Conservation (phyloP, 2,797 vertebrate genomes). For the Oophaga sylvatica region DNA sequence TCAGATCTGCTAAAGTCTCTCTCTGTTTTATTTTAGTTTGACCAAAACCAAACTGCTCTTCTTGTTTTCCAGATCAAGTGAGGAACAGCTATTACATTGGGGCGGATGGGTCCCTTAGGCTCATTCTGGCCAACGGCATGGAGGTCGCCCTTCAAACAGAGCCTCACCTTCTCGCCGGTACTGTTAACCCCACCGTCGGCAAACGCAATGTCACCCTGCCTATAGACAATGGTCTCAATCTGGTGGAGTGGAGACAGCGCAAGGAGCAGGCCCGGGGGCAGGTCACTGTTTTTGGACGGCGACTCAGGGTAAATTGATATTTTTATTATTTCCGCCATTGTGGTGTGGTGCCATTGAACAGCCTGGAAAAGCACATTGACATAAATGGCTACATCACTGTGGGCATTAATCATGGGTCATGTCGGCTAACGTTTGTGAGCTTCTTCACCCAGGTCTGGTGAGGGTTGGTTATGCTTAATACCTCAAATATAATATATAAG, state of each 20-base stretch:
- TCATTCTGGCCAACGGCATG: constrained; percentile 97
- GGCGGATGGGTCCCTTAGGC: constrained; percentile 88
- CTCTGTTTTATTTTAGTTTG: neutral
- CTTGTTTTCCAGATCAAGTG: constrained; percentile 86
- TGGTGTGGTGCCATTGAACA: neutral
- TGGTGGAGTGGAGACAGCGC: constrained; percentile 97
- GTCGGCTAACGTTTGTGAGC: neutral
- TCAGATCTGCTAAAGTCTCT: neutral
- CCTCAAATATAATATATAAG: neutral
- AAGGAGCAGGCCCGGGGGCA: constrained; percentile 95
- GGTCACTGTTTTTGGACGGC: constrained; percentile 94
- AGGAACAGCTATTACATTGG: constrained; percentile 98
- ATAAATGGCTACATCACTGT: neutral
- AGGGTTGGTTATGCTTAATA: neutral
- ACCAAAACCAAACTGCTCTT: neutral
- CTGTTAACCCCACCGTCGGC: constrained; percentile 94
- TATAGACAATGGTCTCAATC: constrained; percentile 94
- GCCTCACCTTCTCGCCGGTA: constrained; percentile 93
- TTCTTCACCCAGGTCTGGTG: neutral
- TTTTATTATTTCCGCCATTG: neutral
- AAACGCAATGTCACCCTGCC: constrained; percentile 95
- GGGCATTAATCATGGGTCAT: neutral
- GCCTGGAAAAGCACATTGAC: neutral
- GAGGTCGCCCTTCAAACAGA: constrained; percentile 96
- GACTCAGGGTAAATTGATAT: constrained; percentile 83